Evolutionary conservation across 2,113 vertebrate species (phyloP), one percentile per base, ranked within the genome.

Genomic region (Larimichthys crocea): DNA sequence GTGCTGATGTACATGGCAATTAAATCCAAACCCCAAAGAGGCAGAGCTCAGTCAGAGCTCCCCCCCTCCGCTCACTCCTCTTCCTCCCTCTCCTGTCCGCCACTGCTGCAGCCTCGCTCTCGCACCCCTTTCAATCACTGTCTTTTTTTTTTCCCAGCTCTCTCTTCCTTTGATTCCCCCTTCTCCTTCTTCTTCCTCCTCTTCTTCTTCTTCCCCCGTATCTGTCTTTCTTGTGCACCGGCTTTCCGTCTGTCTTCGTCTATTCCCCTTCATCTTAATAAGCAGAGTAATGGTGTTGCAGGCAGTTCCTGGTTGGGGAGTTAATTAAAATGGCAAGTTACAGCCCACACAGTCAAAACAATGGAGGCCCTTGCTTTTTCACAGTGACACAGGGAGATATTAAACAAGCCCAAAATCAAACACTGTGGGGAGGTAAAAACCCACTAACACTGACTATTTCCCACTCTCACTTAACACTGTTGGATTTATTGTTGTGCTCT

Each of bases 281-380:
- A 91, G 85, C 76, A 76, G 84, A 81, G 79, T 89, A 89, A 90
- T 88, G 80, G 78, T 76, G 85, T 91, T 82, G 83, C 87, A 85
- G 88, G 84, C 92, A 84, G 79, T 87, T 92, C 64, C 86, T 91
- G 87, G 84, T 92, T 92, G 84, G 90, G 88, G 85, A 95, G 92
- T 95, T 95, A 94, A 95, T 95, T 95, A 95, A 95, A 94, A 94
- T 92, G 88, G 92, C 90, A 91, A 94, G 91, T 93, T 92, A 84
- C 92, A 95, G 74, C 93, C 91, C 90, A 93, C 93, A 92, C 90
- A 92, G 92, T 92, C 92, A 93, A 94, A 95, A 94, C 92, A 94
- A 92, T 89, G 86, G 91, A 89, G 86, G 88, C 49, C 79, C 76
- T 69, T 68, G 89, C 85, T 87, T 91, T 91, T 40, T 79, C 74